Percentiles rank a stretch among this genome's conserved stretches.
These are phyloP conservation scores for Cryptoleucopteryx plumbea DNA, from an alignment of 2,113 vertebrate genomes.

Conservation along the genomic window DNA sequence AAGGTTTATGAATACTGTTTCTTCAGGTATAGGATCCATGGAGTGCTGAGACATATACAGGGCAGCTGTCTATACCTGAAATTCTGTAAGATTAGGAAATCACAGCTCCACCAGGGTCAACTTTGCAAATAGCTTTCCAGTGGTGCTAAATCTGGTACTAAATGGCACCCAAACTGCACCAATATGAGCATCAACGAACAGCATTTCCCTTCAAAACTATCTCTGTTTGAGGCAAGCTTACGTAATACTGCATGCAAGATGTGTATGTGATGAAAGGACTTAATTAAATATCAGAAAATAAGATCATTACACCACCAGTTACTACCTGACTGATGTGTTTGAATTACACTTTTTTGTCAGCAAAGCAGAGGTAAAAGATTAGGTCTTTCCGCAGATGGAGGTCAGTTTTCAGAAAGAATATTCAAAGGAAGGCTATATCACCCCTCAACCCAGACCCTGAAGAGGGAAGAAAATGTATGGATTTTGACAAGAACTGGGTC, in stretches of 20 bases:
- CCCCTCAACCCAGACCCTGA: background rate
- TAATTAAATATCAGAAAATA: background rate
- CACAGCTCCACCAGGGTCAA: background rate
- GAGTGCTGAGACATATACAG: background rate
- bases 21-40: background rate
- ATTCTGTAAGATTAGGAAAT: background rate
- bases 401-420: background rate
- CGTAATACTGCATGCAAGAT: background rate
- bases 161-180: background rate
- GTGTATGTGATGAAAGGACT: background rate
- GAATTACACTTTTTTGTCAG: background rate
- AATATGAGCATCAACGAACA: background rate
- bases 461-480: background rate
- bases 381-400: fast-evolving
- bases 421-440: background rate
- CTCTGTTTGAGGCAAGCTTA: background rate
- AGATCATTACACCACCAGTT: fast-evolving
- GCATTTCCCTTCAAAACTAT: background rate
- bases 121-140: background rate
- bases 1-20: background rate
- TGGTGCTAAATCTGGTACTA: background rate
- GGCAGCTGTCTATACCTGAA: background rate
- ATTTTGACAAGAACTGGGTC: background rate
- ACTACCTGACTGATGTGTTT: background rate
- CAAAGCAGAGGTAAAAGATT: background rate